Evolutionary conservation across 2,888 invertebrate species (phyloP), one percentile per base, ranked within the genome.

Genomic region (Lithosia quadra): DNA sequence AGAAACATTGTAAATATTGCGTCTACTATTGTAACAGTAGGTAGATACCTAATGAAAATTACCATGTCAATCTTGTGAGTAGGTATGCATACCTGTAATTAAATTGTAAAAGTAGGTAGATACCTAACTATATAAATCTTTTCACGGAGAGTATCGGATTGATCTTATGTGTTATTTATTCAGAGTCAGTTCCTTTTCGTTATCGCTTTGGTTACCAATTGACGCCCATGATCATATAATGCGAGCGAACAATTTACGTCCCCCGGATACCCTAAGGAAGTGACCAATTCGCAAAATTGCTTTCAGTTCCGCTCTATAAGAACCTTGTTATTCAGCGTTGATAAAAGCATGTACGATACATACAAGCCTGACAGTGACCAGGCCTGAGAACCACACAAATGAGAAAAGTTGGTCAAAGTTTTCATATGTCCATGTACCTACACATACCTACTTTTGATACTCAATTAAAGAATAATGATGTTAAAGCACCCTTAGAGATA

Each of bases 281-380:
- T 86, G 53, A 75, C 76, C 91, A 90, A 92, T 93, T 92, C 83
- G 92, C 91, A 75, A 91, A 92, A 92, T 92, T 91, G 78, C 68
- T 69, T 63, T 62, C 81, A 77, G 76, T 83, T 81, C 82, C 80
- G 74, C 69, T 71, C 63, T 71, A 67, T 80, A 81, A 79, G 82
- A 81, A 85, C 82, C 83, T 83, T 76, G 80, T 83, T 81, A 77
- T 79, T 75, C 71, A 18, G 28, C 22, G 21, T 60, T 55, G 15
- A 53, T 22, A 15, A 24, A 58, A 21, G 65, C 53, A 63, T 21
- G 61, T 28, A 43, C 24, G 43, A 49, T 49, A n/a, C 15, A 43
- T 43, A 43, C 7, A 18, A 43, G 18, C 18, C 8, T 49, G 49
- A n/a, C n/a, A n/a, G n/a, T n/a, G n/a, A 18, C 5, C 43, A 18